phyloP scores from a whole-genome alignment of 1,140 invertebrate genomes.

The Drosophila nigrodunni region DNA sequence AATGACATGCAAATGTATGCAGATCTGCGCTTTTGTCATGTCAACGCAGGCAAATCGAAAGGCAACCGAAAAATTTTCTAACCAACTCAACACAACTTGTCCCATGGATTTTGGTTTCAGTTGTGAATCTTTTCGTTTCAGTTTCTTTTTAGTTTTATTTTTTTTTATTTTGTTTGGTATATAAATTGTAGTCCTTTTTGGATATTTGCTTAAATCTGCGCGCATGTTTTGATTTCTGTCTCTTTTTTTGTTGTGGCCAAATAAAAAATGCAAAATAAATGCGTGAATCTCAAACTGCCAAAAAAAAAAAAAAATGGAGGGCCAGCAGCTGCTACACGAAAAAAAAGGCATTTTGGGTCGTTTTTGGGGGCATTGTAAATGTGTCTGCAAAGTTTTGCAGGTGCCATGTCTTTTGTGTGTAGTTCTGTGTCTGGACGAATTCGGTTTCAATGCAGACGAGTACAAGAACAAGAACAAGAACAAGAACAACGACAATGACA shows the following conservation, averaged over 20 bases:
- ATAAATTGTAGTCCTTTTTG: constrained; percentile 53
- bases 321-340: constrained; percentile 26
- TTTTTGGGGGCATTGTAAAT: constrained; percentile 41
- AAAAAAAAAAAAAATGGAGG: constrained; percentile 9
- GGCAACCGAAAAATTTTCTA: constrained; percentile 68
- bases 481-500: constrained; percentile 16
- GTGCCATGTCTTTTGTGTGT: constrained; percentile 71
- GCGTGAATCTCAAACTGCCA: constrained; percentile 77
- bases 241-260: constrained; percentile 52
- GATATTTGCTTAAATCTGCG: constrained; percentile 79
- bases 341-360: not conserved
- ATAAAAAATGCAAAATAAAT: constrained; percentile 84
- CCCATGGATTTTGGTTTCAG: constrained; percentile 25
- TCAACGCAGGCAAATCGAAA: constrained; percentile 83
- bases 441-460: constrained; percentile 57
- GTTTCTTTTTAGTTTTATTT: constrained; percentile 16
- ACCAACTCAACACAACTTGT: constrained; percentile 74
- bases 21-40: constrained; percentile 84
- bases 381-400: constrained; percentile 82
- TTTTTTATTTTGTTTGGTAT: constrained; percentile 30
- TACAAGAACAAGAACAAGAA: constrained; percentile 2
- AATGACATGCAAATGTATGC: constrained; percentile 84
- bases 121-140: not conserved
- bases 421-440: constrained; percentile 65
- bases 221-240: constrained; percentile 60